Base-by-base conservation (phyloP, 2,797 vertebrate species). In the Sebastiscus tertius region DNA sequence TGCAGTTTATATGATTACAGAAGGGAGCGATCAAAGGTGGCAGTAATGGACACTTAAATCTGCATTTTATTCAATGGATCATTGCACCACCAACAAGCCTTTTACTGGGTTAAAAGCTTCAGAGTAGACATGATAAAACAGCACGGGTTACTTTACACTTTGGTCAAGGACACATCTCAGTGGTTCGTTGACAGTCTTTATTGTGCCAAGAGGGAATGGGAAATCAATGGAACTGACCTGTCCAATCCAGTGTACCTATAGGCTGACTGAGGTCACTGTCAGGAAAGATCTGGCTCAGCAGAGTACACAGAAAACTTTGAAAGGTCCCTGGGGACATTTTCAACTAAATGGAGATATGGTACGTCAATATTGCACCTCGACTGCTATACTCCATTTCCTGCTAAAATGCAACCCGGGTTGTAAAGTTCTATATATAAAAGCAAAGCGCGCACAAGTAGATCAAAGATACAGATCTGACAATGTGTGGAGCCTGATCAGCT, bases 151-250 rank as follows among this genome's bases (percentile, higher is more conserved):
- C 39, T 42, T 42, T 42, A 87, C 85, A 89, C 92, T 94, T 92
- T 91, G 92, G 92, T 94, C 94, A 95, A 95, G 94, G 94, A 94
- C 94, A 93, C 83, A 82, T 93, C 88, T 91, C 87, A 81, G 79
- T 90, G 87, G 91, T 90, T 86, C 91, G 87, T 93, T 95, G 94
- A 95, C 93, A 93, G 89, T 89, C 88, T 88, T 93, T 92, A 91
- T 91, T 91, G 93, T 94, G 94, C 94, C 94, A 94, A 94, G 89
- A 91, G 91, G 85, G 92, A 94, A 95, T 94, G 92, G 94, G 93
- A 95, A 95, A 95, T 95, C 94, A 95, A 95, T 95, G 91, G 55
- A 74, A 92, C 89, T 93, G 93, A 93, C 93, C 94, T 89, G 93
- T 91, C 93, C 91, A 90, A 89, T 85, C 86, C 90, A 91, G 92